Evolutionary conservation across 2,888 invertebrate genomes (phyloP).

Genomic region (Metallyticus violacea): DNA sequence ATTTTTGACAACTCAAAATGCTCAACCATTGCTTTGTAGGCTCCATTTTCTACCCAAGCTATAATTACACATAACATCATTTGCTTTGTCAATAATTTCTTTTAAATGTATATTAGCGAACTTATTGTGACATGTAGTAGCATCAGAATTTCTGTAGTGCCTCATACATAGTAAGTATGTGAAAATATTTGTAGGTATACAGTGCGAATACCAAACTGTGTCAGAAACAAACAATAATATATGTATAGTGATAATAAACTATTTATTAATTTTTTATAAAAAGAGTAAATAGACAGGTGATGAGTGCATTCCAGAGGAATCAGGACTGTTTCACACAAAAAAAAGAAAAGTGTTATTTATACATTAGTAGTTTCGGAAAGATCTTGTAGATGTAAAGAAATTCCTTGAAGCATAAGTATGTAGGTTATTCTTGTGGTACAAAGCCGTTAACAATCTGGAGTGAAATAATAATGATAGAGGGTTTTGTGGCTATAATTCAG

Average conservation of each 20-base stretch:
- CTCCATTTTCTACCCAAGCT: not conserved
- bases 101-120: not conserved
- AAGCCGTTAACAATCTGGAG: not conserved
- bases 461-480: not conserved
- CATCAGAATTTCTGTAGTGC: not conserved
- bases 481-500: not conserved
- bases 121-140: not conserved
- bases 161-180: not conserved
- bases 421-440: slow-evolving; percentile 5
- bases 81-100: not conserved
- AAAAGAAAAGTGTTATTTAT: not conserved
- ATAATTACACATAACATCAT: too few relatives aligned
- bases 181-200: not conserved
- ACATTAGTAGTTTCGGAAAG: not conserved
- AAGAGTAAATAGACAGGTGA: not conserved
- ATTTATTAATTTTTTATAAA: not conserved
- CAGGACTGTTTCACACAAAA: not conserved
- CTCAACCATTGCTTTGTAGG: not conserved
- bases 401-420: not conserved
- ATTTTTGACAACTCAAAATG: not conserved
- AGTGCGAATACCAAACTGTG: not conserved
- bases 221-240: not conserved
- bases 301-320: not conserved
- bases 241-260: not conserved
- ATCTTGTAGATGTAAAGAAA: not conserved